These are phyloP conservation scores for Tetragnatha montana DNA, from an alignment of 2,888 invertebrate species.

Conservation along the genomic window DNA sequence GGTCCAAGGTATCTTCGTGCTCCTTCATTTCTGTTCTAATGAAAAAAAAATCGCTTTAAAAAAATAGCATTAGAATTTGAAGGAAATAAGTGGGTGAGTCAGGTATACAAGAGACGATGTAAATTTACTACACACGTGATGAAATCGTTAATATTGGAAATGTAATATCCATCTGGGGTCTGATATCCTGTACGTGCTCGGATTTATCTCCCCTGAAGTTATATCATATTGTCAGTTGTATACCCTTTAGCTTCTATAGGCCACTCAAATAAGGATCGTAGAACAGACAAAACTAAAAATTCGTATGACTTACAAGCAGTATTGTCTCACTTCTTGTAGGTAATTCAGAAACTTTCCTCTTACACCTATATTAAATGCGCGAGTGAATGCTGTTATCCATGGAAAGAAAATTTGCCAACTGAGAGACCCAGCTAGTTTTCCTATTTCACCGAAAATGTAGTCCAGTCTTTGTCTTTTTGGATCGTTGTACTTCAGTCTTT, in stretches of 20 bases:
- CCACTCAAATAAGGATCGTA: too few species aligned
- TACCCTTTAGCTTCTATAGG: too few species aligned
- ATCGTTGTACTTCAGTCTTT: slow-evolving; percentile 70
- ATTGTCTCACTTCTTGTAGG: slow-evolving; percentile 6
- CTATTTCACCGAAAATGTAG: slow-evolving; percentile 6
- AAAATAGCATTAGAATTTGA: too few species aligned
- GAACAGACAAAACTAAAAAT: too few species aligned
- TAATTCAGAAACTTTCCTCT: background rate
- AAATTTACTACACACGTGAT: too few species aligned
- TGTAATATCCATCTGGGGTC: too few species aligned
- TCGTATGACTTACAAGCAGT: background rate
- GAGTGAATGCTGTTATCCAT: background rate
- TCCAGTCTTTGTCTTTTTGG: slow-evolving; percentile 39
- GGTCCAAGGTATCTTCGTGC: slow-evolving; percentile 63
- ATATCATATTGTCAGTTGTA: too few species aligned
- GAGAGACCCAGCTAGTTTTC: background rate
- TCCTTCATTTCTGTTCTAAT: slow-evolving; percentile 45
- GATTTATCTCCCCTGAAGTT: too few species aligned
- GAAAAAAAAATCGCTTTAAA: background rate
- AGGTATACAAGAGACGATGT: too few species aligned
- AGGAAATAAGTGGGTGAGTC: too few species aligned
- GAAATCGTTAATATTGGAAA: too few species aligned
- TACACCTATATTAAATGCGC: slow-evolving; percentile 18
- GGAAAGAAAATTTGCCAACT: slow-evolving; percentile 54
- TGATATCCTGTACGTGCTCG: too few species aligned